Evolutionary conservation across 2,888 invertebrate species (phyloP), one percentile per base, ranked within the genome.

Genomic region (Acleris sparsana): DNA sequence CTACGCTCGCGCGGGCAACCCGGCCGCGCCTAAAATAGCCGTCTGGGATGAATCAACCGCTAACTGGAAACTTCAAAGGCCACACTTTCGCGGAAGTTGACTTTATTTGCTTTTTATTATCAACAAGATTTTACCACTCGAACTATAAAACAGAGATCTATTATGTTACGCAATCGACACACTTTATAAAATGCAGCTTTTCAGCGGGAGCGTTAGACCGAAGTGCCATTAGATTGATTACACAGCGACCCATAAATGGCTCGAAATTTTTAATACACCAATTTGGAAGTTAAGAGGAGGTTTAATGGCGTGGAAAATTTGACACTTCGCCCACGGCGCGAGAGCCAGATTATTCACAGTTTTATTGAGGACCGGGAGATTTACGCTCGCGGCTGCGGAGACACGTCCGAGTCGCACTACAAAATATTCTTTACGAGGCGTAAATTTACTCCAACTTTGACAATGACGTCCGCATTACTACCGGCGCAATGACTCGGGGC

Each of bases 301-400:
- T 83, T 84, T 86, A 88, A 90, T 88, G 87, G 84, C 74, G 82
- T 86, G 85, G 84, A 89, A 90, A 89, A 90, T 89, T 88, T 86
- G 85, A 88, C 89, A 88, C 87, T 84, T 84, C 78, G 82, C 83
- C 85, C 80, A 79, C 80, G 79, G 84, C 73, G 78, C 81, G 73
- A 72, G 74, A 68, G 71, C 70, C 78, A 80, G 85, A 86, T 88
- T 88, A 87, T 87, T 84, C 86, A 78, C 73, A 80, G 75, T 82
- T 86, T 85, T 87, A 86, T 86, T 84, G 86, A 84, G 83, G 77
- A 76, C 74, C 72, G 72, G 67, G 77, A 83, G 75, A 77, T 78
- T 79, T 75, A 79, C 73, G 71, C 68, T 69, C 69, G 62, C 73
- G 74, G 75, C 77, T 77, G 76, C 63, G 67, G 61, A 48, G 51